A percentile compares a stretch with the other conserved stretches of the same genome.
phyloP scores from a whole-genome alignment of 2,113 vertebrate species.

The Mustelus asterias region DNA sequence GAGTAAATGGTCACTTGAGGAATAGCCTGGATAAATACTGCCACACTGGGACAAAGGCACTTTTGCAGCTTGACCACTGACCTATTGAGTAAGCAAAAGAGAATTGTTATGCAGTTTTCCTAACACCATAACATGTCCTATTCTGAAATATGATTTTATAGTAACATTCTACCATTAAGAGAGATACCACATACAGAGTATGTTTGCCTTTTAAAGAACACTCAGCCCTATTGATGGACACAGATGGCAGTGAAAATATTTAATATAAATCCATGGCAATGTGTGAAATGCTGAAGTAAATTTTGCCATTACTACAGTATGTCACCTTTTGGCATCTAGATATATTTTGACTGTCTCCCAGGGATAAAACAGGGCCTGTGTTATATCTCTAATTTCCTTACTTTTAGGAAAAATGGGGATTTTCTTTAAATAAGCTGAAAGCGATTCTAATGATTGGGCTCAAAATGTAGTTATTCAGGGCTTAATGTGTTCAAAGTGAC shows the following conservation, averaged over 20 bases:
- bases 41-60: neutral
- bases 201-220: neutral
- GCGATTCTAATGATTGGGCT: neutral
- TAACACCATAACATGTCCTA: neutral
- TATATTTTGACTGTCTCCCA: slow-evolving; percentile 32
- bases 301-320: slow-evolving; percentile 23
- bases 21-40: neutral
- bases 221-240: neutral
- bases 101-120: neutral
- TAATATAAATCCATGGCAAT: slow-evolving; percentile 30
- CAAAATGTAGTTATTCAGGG: neutral
- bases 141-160: slow-evolving; percentile 15
- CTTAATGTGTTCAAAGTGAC: neutral
- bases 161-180: neutral
- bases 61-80: neutral
- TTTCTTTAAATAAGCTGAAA: too few relatives aligned
- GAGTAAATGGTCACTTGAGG: slow-evolving; percentile 12
- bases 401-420: neutral
- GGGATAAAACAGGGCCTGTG: neutral
- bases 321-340: slow-evolving; percentile 21
- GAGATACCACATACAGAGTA: neutral
- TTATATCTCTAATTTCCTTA: neutral
- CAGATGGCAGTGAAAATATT: slow-evolving; percentile 23
- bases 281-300: slow-evolving; percentile 19
- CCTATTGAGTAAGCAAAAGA: slow-evolving; percentile 20